Conservation (phyloP, 2,113 vertebrate genomes). For the Corvus moneduloides region DNA sequence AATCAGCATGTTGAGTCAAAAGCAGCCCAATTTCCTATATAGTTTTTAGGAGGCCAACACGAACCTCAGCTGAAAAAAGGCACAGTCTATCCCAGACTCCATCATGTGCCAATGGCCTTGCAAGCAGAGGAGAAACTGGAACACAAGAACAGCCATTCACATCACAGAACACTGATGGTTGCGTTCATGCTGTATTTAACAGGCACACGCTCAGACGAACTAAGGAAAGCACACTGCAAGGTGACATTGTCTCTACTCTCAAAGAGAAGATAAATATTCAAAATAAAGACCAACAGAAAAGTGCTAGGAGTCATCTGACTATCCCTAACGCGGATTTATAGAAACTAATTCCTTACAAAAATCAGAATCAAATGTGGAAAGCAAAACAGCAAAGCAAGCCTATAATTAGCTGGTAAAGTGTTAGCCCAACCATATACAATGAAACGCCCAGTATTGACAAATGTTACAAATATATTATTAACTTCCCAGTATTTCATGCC, state of each 20-base stretch:
- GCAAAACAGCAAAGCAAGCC: not conserved
- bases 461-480: not conserved
- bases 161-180: not conserved
- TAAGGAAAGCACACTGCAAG: not conserved
- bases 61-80: not conserved
- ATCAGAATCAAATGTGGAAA: not conserved
- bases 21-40: not conserved
- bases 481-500: not conserved
- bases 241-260: not conserved
- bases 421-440: not conserved
- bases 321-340: not conserved
- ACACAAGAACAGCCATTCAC: not conserved
- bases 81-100: not conserved
- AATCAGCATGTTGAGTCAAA: not conserved
- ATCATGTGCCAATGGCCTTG: not conserved
- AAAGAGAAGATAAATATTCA: not conserved
- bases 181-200: not conserved
- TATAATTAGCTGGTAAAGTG: not conserved
- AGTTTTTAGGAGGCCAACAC: not conserved
- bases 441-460: not conserved
- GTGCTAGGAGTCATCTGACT: not conserved
- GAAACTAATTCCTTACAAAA: not conserved
- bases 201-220: fast-evolving
- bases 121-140: not conserved
- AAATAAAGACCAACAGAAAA: not conserved